Percentiles rank a stretch among this genome's conserved stretches.
Evolutionary conservation across 2,797 vertebrate genomes (phyloP).

Genomic region (Carduelis carduelis): DNA sequence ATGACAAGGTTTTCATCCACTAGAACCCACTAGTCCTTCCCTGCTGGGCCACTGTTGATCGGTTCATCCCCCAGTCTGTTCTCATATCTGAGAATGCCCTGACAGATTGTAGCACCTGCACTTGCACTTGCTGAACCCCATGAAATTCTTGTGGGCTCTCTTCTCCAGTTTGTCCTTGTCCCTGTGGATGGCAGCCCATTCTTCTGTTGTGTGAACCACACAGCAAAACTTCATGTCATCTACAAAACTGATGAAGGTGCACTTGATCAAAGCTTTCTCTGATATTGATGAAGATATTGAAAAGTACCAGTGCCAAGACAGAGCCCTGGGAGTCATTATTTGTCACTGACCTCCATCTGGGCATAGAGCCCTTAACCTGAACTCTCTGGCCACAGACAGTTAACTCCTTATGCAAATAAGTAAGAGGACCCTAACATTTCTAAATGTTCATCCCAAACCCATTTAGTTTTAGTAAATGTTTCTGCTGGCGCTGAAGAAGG

Average conservation of each 20-base stretch:
- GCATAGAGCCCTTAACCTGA: background rate
- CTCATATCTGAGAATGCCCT: background rate
- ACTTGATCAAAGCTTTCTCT: background rate
- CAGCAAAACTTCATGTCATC: background rate
- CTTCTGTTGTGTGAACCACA: background rate
- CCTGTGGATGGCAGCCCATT: background rate
- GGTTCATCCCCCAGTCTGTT: background rate
- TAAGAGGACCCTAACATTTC: background rate
- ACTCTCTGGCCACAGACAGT: background rate
- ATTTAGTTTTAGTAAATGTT: background rate
- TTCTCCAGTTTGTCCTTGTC: background rate
- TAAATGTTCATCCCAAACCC: background rate
- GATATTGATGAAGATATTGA: background rate
- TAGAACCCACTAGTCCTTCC: background rate
- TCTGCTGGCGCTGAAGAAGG: background rate
- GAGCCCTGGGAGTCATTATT: background rate
- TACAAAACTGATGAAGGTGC: background rate
- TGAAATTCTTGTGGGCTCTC: too few relatives aligned
- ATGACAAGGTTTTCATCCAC: background rate
- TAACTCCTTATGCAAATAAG: background rate
- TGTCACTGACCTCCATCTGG: background rate
- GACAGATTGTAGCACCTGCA: background rate
- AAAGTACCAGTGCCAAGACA: background rate
- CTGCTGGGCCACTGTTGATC: rapidly evolving
- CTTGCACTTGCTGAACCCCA: background rate